These are phyloP conservation scores for Trissonchulus latispiculum DNA, from an alignment of 2,888 invertebrate genomes.

Conservation along the genomic window DNA sequence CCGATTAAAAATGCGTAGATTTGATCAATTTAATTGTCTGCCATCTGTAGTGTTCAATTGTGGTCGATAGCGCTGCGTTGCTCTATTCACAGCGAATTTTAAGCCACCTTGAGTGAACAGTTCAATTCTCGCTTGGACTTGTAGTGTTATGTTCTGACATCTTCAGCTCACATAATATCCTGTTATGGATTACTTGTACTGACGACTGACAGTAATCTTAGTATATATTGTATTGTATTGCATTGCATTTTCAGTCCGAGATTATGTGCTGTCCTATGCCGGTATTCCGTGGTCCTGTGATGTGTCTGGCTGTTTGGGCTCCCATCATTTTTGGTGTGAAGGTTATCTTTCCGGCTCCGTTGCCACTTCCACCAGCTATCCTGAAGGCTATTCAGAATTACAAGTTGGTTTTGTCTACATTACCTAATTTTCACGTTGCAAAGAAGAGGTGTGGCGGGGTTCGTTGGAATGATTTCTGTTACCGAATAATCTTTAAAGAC, in stretches of 20 bases:
- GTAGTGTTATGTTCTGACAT: conserved; percentile 20
- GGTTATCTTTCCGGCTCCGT: conserved; percentile 39
- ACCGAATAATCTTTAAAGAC: no score
- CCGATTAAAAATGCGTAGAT: no score
- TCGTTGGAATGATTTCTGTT: no score
- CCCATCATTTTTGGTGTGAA: conserved; percentile 35
- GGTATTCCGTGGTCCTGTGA: conserved; percentile 38
- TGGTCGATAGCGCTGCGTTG: no score
- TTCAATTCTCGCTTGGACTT: conserved; percentile 5
- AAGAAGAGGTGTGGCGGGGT: no score
- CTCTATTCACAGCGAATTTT: no score
- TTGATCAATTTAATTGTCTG: no score
- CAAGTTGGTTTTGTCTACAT: no score
- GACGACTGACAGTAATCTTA: no score
- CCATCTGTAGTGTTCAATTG: no score
- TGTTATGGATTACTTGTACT: no score
- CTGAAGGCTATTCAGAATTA: conserved; percentile 36
- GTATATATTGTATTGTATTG: neutral
- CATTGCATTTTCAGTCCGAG: neutral
- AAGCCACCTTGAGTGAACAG: neutral
- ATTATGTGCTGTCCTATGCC: conserved; percentile 38
- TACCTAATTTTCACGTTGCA: no score
- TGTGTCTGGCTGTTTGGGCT: conserved; percentile 35
- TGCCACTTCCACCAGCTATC: conserved; percentile 35
- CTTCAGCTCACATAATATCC: neutral